phyloP scores from a whole-genome alignment of 2,113 vertebrate genomes.

The Condylura cristata region DNA sequence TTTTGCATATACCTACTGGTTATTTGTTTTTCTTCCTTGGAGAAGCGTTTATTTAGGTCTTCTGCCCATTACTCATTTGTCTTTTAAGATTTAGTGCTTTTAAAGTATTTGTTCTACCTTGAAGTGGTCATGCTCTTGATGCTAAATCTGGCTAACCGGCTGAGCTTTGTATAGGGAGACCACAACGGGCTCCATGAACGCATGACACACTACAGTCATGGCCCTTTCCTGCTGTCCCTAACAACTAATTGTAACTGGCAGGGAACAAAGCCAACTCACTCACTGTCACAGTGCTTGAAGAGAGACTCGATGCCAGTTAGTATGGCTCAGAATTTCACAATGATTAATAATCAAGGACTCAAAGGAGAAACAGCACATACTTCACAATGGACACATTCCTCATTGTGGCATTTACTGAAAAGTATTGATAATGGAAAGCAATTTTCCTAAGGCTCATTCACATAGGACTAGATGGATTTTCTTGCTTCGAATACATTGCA shows the following conservation, averaged over 20 bases:
- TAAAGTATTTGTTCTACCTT: not conserved
- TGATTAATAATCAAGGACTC: conserved; percentile 14
- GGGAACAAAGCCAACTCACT: not conserved
- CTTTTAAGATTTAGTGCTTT: not conserved
- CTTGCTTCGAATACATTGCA: conserved; percentile 19
- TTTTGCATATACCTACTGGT: no score
- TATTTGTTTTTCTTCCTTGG: no score
- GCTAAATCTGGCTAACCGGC: not conserved
- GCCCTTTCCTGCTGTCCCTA: not conserved
- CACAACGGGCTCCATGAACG: not conserved
- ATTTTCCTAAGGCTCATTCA: conserved; percentile 53
- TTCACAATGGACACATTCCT: conserved; percentile 17
- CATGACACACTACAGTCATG: not conserved
- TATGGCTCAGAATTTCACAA: not conserved
- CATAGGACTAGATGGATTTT: not conserved
- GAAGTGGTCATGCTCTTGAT: not conserved
- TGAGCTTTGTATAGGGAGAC: not conserved
- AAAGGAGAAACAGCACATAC: conserved; percentile 47
- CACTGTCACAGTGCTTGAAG: not conserved
- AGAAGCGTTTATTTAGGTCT: no score
- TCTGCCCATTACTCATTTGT: no score
- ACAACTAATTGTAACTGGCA: not conserved
- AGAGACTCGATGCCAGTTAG: not conserved
- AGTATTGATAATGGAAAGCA: conserved; percentile 52
- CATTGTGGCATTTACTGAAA: conserved; percentile 32